phyloP scores from a whole-genome alignment of 1,140 invertebrate species.

The Samia ricini region DNA sequence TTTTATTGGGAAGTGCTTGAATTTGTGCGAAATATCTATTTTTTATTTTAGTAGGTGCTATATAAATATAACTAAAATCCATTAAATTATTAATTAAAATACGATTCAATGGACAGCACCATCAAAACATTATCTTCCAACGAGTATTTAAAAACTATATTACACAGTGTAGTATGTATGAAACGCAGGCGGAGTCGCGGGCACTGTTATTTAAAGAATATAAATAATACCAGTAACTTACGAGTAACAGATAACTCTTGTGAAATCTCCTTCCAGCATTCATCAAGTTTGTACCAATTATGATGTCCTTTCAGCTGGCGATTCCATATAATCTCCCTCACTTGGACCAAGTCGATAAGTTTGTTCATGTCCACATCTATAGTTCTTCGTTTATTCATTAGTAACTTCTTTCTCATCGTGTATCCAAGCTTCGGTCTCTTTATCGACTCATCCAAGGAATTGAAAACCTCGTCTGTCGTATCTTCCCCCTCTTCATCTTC shows the following conservation, averaged over 20 bases:
- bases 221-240: constrained; percentile 37
- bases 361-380: constrained; percentile 71
- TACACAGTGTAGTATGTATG: too few species aligned
- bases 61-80: too few species aligned
- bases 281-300: constrained; percentile 70
- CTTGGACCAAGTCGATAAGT: constrained; percentile 57
- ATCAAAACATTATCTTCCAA: too few species aligned
- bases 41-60: not conserved
- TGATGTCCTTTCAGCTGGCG: constrained; percentile 66
- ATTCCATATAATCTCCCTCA: constrained; percentile 67
- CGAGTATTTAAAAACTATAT: not conserved
- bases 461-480: constrained; percentile 59
- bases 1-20: too few species aligned
- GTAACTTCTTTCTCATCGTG: constrained; percentile 66
- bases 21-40: too few species aligned
- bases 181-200: too few species aligned
- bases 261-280: constrained; percentile 69
- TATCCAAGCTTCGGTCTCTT: constrained; percentile 65
- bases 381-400: constrained; percentile 63
- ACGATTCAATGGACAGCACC: too few species aligned
- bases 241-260: constrained; percentile 59
- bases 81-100: too few species aligned
- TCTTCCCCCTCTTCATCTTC: constrained; percentile 65
- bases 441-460: constrained; percentile 60
- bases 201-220: not conserved